These are phyloP conservation scores for Abrostola triplasia DNA, from an alignment of 2,888 invertebrate species.

Conservation along the genomic window DNA sequence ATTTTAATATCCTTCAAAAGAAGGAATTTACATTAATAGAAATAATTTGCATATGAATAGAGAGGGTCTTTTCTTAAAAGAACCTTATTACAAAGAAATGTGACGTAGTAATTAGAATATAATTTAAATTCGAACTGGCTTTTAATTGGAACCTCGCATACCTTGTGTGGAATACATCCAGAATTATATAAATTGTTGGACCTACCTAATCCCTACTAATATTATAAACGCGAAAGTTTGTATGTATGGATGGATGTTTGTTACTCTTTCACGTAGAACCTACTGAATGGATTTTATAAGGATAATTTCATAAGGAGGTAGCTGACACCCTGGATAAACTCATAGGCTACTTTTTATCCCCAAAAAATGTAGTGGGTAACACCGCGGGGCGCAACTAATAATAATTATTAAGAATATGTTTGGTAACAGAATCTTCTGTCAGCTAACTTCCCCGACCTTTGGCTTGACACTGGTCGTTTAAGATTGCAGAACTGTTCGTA, in stretches of 20 bases:
- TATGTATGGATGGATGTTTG: too few relatives aligned
- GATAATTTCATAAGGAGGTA: too few relatives aligned
- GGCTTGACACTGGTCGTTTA: neutral
- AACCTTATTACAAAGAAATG: conserved; percentile 9
- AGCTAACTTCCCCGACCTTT: neutral
- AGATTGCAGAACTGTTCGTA: neutral
- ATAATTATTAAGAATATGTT: too few relatives aligned
- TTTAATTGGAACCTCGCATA: neutral
- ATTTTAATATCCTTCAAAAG: neutral
- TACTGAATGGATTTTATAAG: too few relatives aligned
- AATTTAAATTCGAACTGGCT: neutral
- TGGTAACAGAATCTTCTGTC: too few relatives aligned
- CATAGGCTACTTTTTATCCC: too few relatives aligned
- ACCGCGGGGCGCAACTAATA: too few relatives aligned
- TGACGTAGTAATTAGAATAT: neutral
- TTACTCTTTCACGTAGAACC: too few relatives aligned
- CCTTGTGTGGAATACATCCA: neutral
- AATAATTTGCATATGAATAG: conserved; percentile 32
- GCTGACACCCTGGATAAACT: too few relatives aligned
- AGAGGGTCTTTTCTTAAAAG: neutral
- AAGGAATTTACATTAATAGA: conserved; percentile 20
- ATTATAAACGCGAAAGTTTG: too few relatives aligned
- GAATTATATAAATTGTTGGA: neutral
- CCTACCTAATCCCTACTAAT: neutral
- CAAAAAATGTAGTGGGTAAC: too few relatives aligned